Percentiles rank a stretch among this genome's conserved stretches.
Evolutionary conservation across 2,797 vertebrate genomes (phyloP).

Genomic region (Phataginus tetradactyla): DNA sequence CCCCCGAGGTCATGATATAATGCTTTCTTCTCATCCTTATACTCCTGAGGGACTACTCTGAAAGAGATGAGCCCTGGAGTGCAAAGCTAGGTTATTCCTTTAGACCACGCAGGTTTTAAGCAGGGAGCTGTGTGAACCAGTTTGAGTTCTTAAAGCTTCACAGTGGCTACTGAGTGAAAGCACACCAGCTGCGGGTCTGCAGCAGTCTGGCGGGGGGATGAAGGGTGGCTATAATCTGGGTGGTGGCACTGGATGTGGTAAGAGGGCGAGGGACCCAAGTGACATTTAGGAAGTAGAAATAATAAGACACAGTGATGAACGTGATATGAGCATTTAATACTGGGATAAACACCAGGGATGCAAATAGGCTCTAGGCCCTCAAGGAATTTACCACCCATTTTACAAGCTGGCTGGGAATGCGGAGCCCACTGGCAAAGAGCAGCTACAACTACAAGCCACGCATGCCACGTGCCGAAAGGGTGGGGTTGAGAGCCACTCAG

Average conservation of each 20-base stretch:
- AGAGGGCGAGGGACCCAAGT: background rate
- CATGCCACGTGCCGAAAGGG: background rate
- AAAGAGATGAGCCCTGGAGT: background rate
- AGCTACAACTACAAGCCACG: background rate
- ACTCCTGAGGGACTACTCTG: background rate
- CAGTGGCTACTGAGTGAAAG: background rate
- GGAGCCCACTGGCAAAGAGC: background rate
- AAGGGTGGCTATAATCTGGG: background rate
- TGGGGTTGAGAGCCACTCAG: background rate
- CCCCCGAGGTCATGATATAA: background rate
- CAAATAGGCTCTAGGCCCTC: background rate
- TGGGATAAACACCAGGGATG: background rate
- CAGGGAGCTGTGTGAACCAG: background rate
- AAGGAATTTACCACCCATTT: constrained; percentile 35
- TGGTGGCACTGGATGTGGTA: background rate
- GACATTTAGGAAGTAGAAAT: background rate
- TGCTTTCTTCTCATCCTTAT: background rate
- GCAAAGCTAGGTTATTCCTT: background rate
- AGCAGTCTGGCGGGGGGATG: background rate
- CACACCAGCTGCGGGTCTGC: background rate
- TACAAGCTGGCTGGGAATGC: constrained; percentile 13
- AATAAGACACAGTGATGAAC: background rate
- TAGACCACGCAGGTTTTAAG: background rate
- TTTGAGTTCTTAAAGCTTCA: background rate
- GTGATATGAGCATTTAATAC: background rate